Percentiles rank a stretch among this genome's conserved stretches.
phyloP scores from a whole-genome alignment of 2,888 invertebrate species.

The Epistrophella euchroma region DNA sequence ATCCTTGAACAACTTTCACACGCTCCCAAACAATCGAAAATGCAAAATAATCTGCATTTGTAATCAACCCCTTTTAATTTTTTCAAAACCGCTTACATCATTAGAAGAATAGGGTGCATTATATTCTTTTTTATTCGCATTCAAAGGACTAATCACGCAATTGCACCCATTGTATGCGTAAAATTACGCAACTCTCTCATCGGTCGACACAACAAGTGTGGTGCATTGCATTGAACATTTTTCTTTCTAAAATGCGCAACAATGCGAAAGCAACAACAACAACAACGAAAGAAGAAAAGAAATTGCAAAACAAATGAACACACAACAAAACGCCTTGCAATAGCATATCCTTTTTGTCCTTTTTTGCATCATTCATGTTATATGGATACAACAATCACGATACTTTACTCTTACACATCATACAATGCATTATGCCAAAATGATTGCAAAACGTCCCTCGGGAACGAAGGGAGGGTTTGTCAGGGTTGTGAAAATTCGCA shows the following conservation, averaged over 20 bases:
- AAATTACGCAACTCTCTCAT: constrained; percentile 57
- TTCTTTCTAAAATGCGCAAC: constrained; percentile 41
- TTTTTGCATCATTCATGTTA: constrained; percentile 53
- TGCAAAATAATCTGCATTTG: constrained; percentile 30
- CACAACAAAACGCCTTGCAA: constrained; percentile 68
- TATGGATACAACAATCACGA: constrained; percentile 32
- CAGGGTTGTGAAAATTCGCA: constrained; percentile 55
- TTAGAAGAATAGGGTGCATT: constrained; percentile 26
- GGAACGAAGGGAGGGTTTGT: constrained; percentile 17
- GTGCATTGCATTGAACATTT: not conserved
- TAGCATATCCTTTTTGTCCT: constrained; percentile 33
- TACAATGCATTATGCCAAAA: constrained; percentile 46
- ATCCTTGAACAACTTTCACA: constrained; percentile 61
- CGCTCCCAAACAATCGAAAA: constrained; percentile 43
- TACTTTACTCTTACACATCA: constrained; percentile 13
- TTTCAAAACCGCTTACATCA: constrained; percentile 39
- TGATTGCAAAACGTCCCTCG: constrained; percentile 65
- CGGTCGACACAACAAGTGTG: constrained; percentile 10
- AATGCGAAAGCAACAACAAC: constrained; percentile 36
- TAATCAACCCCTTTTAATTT: constrained; percentile 18
- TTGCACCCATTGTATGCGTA: constrained; percentile 49
- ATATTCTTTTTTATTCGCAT: constrained; percentile 15
- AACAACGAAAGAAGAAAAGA: constrained; percentile 15
- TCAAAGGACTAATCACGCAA: constrained; percentile 62
- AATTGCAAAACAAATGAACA: constrained; percentile 68